A percentile compares a stretch with the other conserved stretches of the same genome.
These are phyloP conservation scores for Tetraneura akinire DNA, from an alignment of 1,140 invertebrate genomes.

Conservation along the genomic window DNA sequence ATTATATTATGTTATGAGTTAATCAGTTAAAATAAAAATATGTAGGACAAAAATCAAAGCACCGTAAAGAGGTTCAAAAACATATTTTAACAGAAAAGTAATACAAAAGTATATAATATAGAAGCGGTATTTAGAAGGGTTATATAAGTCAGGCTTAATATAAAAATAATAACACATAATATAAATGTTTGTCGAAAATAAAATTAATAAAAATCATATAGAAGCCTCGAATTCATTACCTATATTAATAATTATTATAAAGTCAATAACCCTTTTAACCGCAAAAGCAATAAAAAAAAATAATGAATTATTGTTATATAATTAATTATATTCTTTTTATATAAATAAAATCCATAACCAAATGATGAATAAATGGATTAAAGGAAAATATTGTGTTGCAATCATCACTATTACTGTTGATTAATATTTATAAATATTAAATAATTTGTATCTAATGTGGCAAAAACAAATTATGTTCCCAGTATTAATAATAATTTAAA, in stretches of 20 bases:
- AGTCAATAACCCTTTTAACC: constrained; percentile 22
- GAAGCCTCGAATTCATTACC: neutral
- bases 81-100: constrained; percentile 18
- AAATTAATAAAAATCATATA: neutral
- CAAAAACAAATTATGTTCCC: neutral
- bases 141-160: neutral
- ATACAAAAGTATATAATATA: constrained; percentile 25
- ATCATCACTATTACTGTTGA: neutral
- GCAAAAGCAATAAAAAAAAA: constrained; percentile 32
- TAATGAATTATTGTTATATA: constrained; percentile 14
- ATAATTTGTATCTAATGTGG: neutral
- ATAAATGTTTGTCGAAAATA: neutral
- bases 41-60: constrained; percentile 49
- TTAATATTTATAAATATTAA: neutral
- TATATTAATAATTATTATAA: neutral
- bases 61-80: constrained; percentile 32
- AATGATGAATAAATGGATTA: constrained; percentile 29
- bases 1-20: constrained; percentile 7
- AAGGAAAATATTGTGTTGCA: constrained; percentile 30
- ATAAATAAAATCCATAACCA: neutral
- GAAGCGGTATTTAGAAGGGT: constrained; percentile 21
- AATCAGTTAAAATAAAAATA: neutral
- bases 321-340: neutral
- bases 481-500: neutral
- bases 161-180: too few species aligned